These are phyloP conservation scores for Anser brachyrhynchus DNA, from an alignment of 2,113 vertebrate species.

Conservation along the genomic window DNA sequence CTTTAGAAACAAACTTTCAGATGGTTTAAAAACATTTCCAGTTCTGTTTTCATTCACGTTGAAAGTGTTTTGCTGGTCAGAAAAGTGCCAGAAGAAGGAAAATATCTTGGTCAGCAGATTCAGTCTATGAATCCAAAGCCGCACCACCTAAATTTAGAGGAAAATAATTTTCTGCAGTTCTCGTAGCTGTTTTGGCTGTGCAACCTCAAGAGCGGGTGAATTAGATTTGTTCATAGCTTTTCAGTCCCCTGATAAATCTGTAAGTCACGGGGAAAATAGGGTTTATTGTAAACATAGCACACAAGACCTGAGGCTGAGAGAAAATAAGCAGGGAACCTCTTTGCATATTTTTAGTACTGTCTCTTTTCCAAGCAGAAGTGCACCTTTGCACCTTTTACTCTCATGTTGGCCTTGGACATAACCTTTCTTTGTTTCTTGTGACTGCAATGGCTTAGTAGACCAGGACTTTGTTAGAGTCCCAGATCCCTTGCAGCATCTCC, in stretches of 20 bases:
- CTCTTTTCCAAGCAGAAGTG: background rate
- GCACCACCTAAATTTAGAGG: background rate
- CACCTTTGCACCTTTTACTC: background rate
- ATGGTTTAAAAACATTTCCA: background rate
- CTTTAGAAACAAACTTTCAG: background rate
- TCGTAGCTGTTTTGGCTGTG: background rate
- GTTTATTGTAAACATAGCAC: background rate
- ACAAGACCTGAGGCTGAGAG: background rate
- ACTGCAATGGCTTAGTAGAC: background rate
- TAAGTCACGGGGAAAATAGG: background rate
- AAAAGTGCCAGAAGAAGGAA: slow-evolving; percentile 14
- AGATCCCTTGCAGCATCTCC: background rate
- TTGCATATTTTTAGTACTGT: background rate
- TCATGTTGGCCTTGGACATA: background rate
- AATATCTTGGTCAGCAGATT: slow-evolving; percentile 12
- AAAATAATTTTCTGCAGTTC: background rate
- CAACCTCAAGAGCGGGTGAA: background rate
- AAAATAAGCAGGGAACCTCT: background rate
- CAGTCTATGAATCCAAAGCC: background rate
- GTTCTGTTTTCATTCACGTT: slow-evolving; percentile 5
- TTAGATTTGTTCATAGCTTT: background rate
- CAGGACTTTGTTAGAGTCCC: background rate
- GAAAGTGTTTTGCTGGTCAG: slow-evolving; percentile 5
- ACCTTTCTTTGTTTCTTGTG: background rate
- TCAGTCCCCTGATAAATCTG: background rate